Evolutionary conservation across 2,113 vertebrate species (phyloP).

Genomic region (Rostratula benghalensis): DNA sequence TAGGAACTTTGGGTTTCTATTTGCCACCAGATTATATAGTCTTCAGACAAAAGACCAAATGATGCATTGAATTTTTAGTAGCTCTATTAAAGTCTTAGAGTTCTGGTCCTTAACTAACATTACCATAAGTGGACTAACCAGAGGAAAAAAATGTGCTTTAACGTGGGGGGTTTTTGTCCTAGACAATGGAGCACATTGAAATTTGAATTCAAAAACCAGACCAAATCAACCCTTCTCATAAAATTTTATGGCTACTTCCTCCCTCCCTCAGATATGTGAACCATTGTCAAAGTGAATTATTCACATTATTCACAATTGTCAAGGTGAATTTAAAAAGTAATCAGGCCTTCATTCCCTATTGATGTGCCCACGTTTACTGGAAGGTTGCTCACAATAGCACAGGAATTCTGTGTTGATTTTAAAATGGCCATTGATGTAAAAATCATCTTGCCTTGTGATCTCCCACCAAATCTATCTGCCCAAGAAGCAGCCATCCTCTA

Average conservation of each 20-base stretch:
- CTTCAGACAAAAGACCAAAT: background rate
- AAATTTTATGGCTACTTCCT: background rate
- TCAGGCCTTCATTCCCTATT: background rate
- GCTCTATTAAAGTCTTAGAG: background rate
- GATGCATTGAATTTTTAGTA: background rate
- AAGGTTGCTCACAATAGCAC: background rate
- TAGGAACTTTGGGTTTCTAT: background rate
- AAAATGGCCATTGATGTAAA: background rate
- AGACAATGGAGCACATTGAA: background rate
- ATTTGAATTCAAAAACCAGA: background rate
- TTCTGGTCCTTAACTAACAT: background rate
- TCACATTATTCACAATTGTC: background rate
- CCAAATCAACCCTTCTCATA: background rate
- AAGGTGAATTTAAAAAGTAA: background rate
- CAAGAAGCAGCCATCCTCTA: background rate
- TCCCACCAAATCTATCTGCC: background rate
- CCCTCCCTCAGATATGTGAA: background rate
- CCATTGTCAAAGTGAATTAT: background rate
- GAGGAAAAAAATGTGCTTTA: background rate
- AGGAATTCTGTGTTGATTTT: background rate
- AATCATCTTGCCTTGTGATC: background rate
- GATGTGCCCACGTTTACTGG: background rate
- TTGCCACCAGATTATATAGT: background rate
- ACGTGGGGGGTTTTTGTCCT: accelerated
- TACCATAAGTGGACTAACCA: background rate